Evolutionary conservation across 1,140 invertebrate genomes (phyloP).

Genomic region (Chionoecetes opilio): DNA sequence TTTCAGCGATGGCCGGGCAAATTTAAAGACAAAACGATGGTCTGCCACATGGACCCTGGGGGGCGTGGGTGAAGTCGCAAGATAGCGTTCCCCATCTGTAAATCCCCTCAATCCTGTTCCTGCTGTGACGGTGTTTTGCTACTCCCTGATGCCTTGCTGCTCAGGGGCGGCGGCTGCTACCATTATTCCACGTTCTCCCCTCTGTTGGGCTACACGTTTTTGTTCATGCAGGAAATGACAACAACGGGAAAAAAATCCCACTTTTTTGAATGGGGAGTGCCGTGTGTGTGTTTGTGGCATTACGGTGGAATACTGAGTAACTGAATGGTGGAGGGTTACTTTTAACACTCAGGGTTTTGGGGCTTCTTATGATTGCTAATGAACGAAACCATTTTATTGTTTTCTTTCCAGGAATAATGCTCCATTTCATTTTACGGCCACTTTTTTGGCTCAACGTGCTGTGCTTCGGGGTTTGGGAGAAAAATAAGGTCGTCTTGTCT

Average conservation of each 20-base stretch:
- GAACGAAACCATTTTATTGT: not conserved
- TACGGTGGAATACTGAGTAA: not conserved
- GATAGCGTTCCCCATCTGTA: not conserved
- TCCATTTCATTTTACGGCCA: conserved; percentile 55
- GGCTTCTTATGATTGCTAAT: not conserved
- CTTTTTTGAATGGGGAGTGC: conserved; percentile 29
- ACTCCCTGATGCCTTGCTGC: conserved; percentile 43
- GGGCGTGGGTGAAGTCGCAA: not conserved
- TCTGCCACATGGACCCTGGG: not conserved
- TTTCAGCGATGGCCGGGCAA: not conserved
- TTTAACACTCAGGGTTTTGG: not conserved
- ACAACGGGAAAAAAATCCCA: not conserved
- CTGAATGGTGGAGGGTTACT: not conserved
- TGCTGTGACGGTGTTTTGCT: conserved; percentile 42
- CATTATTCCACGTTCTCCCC: conserved; percentile 59
- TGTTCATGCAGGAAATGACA: not conserved
- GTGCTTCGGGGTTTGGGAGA: conserved; percentile 67
- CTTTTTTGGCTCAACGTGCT: conserved; percentile 72
- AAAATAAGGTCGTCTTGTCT: conserved; percentile 33
- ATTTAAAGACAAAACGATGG: not conserved
- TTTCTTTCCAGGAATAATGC: conserved; percentile 37
- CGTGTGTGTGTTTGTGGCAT: not conserved
- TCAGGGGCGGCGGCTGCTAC: conserved; percentile 6
- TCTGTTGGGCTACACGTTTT: conserved; percentile 14
- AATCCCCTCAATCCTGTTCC: conserved; percentile 38